phyloP scores from a whole-genome alignment of 2,888 invertebrate genomes.

The Nineta flava region DNA sequence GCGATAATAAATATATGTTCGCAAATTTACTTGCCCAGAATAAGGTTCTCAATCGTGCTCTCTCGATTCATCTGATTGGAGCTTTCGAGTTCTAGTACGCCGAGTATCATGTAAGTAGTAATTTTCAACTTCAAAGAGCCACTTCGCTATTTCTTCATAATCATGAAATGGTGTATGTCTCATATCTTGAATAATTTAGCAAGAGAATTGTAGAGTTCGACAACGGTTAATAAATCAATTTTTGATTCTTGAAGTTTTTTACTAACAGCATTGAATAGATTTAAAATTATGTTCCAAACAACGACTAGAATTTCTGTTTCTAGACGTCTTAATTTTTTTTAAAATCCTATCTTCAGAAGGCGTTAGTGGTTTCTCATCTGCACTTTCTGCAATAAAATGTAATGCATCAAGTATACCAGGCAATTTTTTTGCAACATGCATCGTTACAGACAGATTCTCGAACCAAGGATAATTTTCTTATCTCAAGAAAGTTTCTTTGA shows the following conservation, averaged over 20 bases:
- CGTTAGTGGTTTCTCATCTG: too few relatives aligned
- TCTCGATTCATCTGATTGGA: background rate
- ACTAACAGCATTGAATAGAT: background rate
- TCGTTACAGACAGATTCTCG: too few relatives aligned
- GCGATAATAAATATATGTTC: background rate
- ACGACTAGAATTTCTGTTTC: too few relatives aligned
- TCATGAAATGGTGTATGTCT: slow-evolving; percentile 9
- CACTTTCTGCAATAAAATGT: slow-evolving; percentile 8
- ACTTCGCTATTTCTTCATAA: slow-evolving; percentile 3
- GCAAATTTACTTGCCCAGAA: background rate
- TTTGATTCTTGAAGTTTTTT: background rate
- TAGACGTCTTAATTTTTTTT: too few relatives aligned
- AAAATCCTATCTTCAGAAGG: too few relatives aligned
- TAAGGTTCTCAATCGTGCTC: background rate
- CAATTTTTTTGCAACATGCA: slow-evolving; percentile 8
- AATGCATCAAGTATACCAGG: slow-evolving; percentile 11
- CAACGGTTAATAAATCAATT: background rate
- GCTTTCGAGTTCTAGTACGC: slow-evolving; percentile 8
- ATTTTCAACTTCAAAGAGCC: slow-evolving; percentile 7
- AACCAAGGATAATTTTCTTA: too few relatives aligned
- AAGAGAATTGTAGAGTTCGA: slow-evolving; percentile 5
- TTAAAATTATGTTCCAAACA: slow-evolving; percentile 6
- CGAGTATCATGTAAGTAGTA: slow-evolving; percentile 8
- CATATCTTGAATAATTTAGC: slow-evolving; percentile 9
- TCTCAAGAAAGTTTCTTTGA: too few relatives aligned